Evolutionary conservation across 2,888 invertebrate genomes (phyloP).

Genomic region (Agrotis segetum): DNA sequence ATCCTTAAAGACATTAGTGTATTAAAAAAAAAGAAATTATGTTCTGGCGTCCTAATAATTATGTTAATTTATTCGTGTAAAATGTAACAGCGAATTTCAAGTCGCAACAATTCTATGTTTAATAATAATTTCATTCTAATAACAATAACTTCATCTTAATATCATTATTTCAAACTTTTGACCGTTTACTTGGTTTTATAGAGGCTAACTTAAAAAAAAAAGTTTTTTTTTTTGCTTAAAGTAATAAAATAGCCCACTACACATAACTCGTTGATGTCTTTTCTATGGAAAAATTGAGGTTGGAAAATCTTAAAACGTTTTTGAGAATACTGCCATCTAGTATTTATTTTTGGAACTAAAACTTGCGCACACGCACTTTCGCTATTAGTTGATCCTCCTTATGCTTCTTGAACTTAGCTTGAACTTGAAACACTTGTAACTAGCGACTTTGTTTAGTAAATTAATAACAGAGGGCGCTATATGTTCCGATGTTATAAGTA

Average conservation of each 20-base stretch:
- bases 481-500: not conserved
- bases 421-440: not conserved
- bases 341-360: not conserved
- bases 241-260: not conserved
- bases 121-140: no score
- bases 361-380: not conserved
- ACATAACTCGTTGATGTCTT: conserved; percentile 65
- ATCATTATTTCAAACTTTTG: no score
- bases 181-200: no score
- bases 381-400: not conserved
- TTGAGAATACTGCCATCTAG: conserved; percentile 57
- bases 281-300: conserved; percentile 30
- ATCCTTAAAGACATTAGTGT: no score
- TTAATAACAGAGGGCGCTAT: conserved; percentile 38
- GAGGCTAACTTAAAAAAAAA: no score
- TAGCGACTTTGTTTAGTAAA: not conserved
- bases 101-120: no score
- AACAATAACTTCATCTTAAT: no score
- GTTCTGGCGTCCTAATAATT: no score
- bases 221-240: no score
- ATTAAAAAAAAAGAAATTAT: no score
- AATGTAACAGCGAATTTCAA: no score
- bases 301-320: not conserved
- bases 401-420: not conserved
- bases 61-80: no score